Percentiles rank a stretch among this genome's conserved stretches.
Conservation (phyloP, 2,888 invertebrate genomes). For the Drosophila nigritarsus region DNA sequence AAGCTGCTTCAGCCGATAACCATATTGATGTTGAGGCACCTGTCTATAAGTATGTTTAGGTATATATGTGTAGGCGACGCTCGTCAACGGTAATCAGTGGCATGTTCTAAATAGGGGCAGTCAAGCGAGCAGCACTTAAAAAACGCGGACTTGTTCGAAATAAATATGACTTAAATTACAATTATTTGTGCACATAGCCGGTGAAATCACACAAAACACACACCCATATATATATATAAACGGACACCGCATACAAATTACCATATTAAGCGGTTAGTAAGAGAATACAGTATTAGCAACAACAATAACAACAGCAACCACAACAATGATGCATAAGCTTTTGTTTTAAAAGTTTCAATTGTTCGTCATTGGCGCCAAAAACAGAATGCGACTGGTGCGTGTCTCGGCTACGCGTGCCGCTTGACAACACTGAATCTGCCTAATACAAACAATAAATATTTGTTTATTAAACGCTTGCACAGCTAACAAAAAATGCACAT, state of each 20-base stretch:
- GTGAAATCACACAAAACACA: conserved; percentile 46
- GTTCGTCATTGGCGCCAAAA: conserved; percentile 32
- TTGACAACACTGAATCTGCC: conserved; percentile 36
- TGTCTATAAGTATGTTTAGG: neutral
- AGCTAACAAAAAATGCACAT: conserved; percentile 6
- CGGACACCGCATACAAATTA: conserved; percentile 49
- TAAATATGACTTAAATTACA: conserved; percentile 70
- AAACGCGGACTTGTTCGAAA: conserved; percentile 41
- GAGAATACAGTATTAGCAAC: conserved; percentile 30
- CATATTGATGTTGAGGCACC: conserved; percentile 40
- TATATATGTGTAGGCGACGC: conserved; percentile 32
- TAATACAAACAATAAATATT: conserved; percentile 47
- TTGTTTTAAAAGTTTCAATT: conserved; percentile 22
- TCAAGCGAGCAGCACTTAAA: conserved; percentile 30
- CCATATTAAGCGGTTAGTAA: conserved; percentile 65
- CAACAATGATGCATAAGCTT: conserved; percentile 36
- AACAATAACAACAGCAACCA: conserved; percentile 20
- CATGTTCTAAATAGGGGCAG: conserved; percentile 59
- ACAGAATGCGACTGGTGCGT: conserved; percentile 28
- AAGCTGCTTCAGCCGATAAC: conserved; percentile 50
- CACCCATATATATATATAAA: conserved; percentile 3
- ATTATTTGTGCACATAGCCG: conserved; percentile 44
- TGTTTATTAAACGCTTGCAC: neutral
- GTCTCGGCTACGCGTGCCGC: conserved; percentile 50
- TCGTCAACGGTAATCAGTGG: conserved; percentile 65